These are phyloP conservation scores for Lycocorax pyrrhopterus DNA, from an alignment of 2,113 vertebrate species.

Conservation along the genomic window DNA sequence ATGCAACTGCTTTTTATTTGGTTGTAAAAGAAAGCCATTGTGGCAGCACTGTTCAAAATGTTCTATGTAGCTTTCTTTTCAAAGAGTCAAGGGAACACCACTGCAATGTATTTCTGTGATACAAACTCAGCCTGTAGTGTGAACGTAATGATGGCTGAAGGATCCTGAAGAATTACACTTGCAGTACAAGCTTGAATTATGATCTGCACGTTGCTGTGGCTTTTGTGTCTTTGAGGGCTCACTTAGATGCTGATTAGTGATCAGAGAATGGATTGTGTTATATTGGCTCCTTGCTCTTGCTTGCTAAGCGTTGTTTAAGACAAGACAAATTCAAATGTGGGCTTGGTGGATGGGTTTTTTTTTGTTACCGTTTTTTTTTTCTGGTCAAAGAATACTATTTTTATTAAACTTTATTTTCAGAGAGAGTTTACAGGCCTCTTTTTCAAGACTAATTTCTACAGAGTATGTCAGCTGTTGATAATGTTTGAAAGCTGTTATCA, in stretches of 20 bases:
- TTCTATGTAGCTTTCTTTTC: not conserved
- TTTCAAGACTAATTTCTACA: not conserved
- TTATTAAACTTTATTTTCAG: not conserved
- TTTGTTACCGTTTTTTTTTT: not conserved
- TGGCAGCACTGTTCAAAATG: not conserved
- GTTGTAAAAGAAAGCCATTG: not conserved
- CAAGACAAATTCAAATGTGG: not conserved
- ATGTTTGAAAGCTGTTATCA: not conserved
- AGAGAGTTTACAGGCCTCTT: not conserved
- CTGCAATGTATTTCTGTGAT: not conserved
- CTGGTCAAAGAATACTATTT: not conserved
- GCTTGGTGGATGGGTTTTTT: not conserved
- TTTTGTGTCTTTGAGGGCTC: not conserved
- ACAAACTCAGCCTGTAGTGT: not conserved
- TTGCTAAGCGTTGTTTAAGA: slow-evolving; percentile 3
- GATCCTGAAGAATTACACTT: not conserved
- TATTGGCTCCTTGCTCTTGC: not conserved
- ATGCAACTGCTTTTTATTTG: not conserved
- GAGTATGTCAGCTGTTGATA: not conserved
- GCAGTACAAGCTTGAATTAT: not conserved
- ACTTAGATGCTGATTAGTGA: not conserved
- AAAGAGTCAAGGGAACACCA: not conserved
- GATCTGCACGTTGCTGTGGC: not conserved
- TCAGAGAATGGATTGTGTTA: not conserved
- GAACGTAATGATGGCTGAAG: not conserved